Evolutionary conservation across 1,140 invertebrate species (phyloP), one percentile per base, ranked within the genome.

Genomic region (Sitophilus oryzae): DNA sequence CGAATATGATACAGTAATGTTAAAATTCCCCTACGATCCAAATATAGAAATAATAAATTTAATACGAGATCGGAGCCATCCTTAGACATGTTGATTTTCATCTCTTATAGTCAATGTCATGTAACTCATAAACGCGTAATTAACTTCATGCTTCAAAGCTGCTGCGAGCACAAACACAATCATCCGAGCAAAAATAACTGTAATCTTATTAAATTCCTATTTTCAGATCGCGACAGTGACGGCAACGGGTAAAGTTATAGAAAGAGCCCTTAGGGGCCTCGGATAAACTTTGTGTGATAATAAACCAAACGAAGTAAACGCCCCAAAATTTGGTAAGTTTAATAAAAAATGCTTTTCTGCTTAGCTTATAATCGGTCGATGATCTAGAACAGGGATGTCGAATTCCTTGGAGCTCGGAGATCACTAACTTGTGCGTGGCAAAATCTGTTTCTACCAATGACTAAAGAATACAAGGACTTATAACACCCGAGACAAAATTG

Each of bases 251-350:
- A 43, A 19, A 49, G 56, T 56, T 48, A 49, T 56, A 60, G 58
- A 15, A 48, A 36, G 30, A 41, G 52, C 58, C 58, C 58, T 30
- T n/a, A 15, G 58, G 58, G 58, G 58, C 58, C 58, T 59, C 58
- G 58, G 58, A 59, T 59, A 59, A 46, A 43, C 54, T 49, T 11
- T 11, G 16, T 40, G 22, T 37, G 38, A 51, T 34, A 40, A 51
- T 38, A 42, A 42, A 42, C 49, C 49, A 51, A 51, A 42, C 49
- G 20, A 40, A 42, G 49, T 38, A 35, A 23, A 34, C 37, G 38
- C 18, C 40, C 25, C 41, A 14, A 23, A 44, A 22, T 10, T 22
- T 21, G 40, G 51, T 53, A 53, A 53, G 51, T 53, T 45, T 37
- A 22, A 45, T 41, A 21, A 45, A 30, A 30, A 30, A 30, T 30